Base-by-base conservation (phyloP, 1,140 invertebrate genomes). In the Drosophila novamexicana region DNA sequence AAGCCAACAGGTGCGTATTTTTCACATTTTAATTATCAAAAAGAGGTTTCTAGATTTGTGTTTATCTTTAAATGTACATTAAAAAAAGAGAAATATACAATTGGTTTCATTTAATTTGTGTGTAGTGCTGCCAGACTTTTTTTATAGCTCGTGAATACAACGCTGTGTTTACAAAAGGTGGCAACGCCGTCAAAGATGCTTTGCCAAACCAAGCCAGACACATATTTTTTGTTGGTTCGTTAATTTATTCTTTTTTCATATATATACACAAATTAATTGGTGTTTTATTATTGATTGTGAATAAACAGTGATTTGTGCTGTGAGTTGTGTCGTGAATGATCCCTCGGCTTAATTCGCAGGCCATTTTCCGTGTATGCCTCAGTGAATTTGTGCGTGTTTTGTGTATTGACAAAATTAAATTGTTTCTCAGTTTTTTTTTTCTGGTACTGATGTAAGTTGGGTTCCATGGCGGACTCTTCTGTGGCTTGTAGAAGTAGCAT, bases 71-170 rank as follows among this genome's bases (percentile, higher is more conserved):
- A 37, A 37, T 37, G n/a, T 40, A n/a, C 39, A 40, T 40, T 40
- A 40, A 40, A 40, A 54, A 37, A 3, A 8, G n/a, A 10, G 7
- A 2, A 14, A 34, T 42, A 16, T 45, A 44, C 7, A 14, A 39
- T 57, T 6, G 6, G 5, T n/a, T 32, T 18, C 42, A 40, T 18
- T 32, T 18, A 5, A 12, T 18, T 45, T 52, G 6, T 9, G 2
- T 12, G 14, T n/a, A 29, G 42, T 3, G 79, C 18, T 83, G 80
- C 80, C 81, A 70, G 6, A 39, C 34, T 1, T 6, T 42, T 1
- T 45, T 22, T 16, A 8, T 5, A 0, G 0, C 5, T 4, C 2
- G 7, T 0, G 7, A 57, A 37, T 66, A 50, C 69, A 64, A 39
- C 81, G 14, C 52, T 77, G 62, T 1, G 6, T 36, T 37, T 22